Percentiles rank a stretch among this genome's conserved stretches.
Conservation (phyloP, 2,113 vertebrate species). For the Aptenodytes patagonicus region DNA sequence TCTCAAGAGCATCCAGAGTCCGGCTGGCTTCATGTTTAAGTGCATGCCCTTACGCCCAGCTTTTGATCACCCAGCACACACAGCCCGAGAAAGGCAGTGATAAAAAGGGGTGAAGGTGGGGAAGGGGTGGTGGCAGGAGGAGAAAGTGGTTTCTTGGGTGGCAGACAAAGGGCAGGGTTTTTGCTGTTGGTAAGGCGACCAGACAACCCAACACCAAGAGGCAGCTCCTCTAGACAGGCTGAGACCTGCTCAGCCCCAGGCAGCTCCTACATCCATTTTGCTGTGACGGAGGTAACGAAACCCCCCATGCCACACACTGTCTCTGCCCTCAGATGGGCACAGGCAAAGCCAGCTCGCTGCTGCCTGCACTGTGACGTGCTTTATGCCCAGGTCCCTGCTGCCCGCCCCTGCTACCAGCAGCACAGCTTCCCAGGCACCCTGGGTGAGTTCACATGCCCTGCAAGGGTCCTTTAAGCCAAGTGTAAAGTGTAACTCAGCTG, state of each 20-base stretch:
- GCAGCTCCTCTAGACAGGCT: not conserved
- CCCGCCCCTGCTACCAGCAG: not conserved
- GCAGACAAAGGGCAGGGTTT: not conserved
- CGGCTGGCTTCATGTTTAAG: not conserved
- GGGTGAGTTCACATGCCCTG: not conserved
- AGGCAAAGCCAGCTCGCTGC: not conserved
- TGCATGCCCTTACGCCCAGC: fast-evolving
- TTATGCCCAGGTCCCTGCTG: not conserved
- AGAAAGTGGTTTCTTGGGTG: not conserved
- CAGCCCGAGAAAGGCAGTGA: fast-evolving
- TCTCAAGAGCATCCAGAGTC: not conserved
- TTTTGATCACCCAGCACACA: not conserved
- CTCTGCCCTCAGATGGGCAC: not conserved
- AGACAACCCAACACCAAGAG: not conserved
- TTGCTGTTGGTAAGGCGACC: not conserved
- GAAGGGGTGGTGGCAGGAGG: not conserved
- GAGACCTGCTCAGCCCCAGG: not conserved
- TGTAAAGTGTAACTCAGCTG: not conserved
- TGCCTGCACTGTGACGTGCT: not conserved
- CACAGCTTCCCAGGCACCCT: not conserved
- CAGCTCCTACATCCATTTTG: not conserved
- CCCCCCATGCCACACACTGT: fast-evolving
- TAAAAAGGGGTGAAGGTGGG: not conserved
- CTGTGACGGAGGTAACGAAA: not conserved
- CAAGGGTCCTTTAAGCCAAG: not conserved